Evolutionary conservation across 2,113 vertebrate genomes (phyloP).

Genomic region (Chaenogobius annularis): DNA sequence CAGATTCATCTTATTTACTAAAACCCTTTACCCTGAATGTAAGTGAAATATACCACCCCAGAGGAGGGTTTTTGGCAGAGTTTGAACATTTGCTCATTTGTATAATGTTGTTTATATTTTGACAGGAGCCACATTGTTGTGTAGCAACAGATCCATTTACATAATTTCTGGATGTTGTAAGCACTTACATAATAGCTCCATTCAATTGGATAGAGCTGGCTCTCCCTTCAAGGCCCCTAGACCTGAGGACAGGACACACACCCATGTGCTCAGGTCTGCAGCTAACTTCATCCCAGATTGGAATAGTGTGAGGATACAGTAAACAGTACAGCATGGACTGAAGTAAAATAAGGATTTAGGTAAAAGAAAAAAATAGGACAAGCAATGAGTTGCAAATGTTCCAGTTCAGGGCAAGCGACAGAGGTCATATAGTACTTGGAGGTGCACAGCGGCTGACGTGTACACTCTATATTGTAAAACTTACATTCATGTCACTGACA

Average conservation of each 20-base stretch:
- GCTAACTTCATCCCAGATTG: background rate
- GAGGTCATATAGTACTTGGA: background rate
- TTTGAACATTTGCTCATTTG: slow-evolving; percentile 60
- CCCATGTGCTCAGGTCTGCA: slow-evolving; percentile 26
- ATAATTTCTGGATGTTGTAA: slow-evolving; percentile 76
- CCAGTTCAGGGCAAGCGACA: background rate
- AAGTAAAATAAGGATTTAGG: background rate
- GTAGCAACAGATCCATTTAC: slow-evolving; percentile 77
- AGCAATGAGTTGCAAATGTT: slow-evolving; percentile 2
- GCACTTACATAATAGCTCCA: slow-evolving; percentile 74
- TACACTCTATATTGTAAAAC: slow-evolving; percentile 21
- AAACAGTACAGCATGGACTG: background rate
- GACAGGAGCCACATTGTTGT: slow-evolving; percentile 73
- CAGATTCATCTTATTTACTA: slow-evolving; percentile 42
- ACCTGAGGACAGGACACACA: slow-evolving; percentile 52
- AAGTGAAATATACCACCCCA: slow-evolving; percentile 49
- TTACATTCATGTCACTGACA: slow-evolving; percentile 16
- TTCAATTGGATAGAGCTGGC: slow-evolving; percentile 71
- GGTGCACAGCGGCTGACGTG: background rate
- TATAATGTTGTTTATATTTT: slow-evolving; percentile 74
- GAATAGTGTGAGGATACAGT: background rate
- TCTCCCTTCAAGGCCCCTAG: slow-evolving; percentile 67
- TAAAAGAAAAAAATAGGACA: background rate
- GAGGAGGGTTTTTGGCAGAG: slow-evolving; percentile 42
- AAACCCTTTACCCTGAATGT: slow-evolving; percentile 29